Evolutionary conservation across 2,113 vertebrate species (phyloP), one percentile per base, ranked within the genome.

Genomic region (Psephotus haematonotus): DNA sequence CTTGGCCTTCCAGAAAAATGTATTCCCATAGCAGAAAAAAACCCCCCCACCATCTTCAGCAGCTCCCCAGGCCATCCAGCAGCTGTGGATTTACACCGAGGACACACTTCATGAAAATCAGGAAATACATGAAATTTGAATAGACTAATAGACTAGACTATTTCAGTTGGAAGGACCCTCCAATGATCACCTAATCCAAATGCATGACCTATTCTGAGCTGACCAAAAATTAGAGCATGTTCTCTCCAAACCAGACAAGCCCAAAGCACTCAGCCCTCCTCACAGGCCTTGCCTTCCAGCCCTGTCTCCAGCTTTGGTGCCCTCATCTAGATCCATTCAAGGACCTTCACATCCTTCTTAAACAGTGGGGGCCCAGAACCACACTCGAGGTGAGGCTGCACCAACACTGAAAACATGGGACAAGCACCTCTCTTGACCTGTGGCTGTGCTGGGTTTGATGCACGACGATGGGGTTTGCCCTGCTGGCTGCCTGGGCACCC

Each of bases 341-440:
- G 44, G 16, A 60, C 35, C 29, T 86, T 24, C 57, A 50, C 18
- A 60, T 13, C 28, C 9, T 28, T 17, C 10, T 28, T 13, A 13
- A 44, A 49, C 0, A 2, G 28, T 19, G 44, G 39, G 20, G 20
- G 28, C 28, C 31, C 31, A 1, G 2, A 57, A 6, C 46, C 20
- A 50, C 52, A 2, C 41, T 19, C 3, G 17, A 14, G 22, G 20
- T 13, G 47, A 37, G 59, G 39, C 82, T 11, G 7, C 59, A 25
- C 39, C 59, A 37, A 5, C 1, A 5, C 27, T 27, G 70, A 75
- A 14, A 17, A 47, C 50, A 60, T 10, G 2, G 43, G n/a, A 68
- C 4, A 3, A 13, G 52, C 49, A 10, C 39, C 74, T 31, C 43
- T 28, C 4, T 25, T 52, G 37, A n/a, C 5, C 15, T 6, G 19